Evolutionary conservation across 2,888 invertebrate genomes (phyloP).

Genomic region (Aspidiotus destructor): DNA sequence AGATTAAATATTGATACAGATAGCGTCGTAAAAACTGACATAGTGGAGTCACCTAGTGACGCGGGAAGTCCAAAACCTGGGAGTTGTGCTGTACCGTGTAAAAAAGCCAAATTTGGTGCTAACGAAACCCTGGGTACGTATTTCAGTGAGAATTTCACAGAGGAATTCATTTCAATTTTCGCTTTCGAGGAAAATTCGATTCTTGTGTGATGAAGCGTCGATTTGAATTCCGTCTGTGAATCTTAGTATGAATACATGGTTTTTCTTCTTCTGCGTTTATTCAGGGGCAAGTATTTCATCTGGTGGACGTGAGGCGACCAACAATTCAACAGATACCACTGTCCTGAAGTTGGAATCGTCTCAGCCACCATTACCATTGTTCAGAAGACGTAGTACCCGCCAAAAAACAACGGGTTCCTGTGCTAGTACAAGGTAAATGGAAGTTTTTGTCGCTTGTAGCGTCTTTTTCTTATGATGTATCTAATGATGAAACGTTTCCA

Average conservation of each 20-base stretch:
- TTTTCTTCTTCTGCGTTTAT: too few relatives aligned
- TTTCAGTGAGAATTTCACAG: too few relatives aligned
- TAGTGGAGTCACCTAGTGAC: conserved; percentile 24
- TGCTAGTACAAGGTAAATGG: conserved; percentile 50
- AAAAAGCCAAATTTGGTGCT: conserved; percentile 35
- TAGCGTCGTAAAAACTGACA: conserved; percentile 17
- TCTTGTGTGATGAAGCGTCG: too few relatives aligned
- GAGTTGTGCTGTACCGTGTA: conserved; percentile 33
- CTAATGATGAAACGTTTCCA: not conserved
- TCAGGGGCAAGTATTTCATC: conserved; percentile 33
- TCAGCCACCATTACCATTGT: conserved; percentile 34
- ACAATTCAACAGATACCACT: conserved; percentile 18
- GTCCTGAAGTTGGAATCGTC: conserved; percentile 30
- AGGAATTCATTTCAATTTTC: too few relatives aligned
- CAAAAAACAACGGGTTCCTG: conserved; percentile 56
- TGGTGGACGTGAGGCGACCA: conserved; percentile 32
- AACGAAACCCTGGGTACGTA: conserved; percentile 35
- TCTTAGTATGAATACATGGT: too few relatives aligned
- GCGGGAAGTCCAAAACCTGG: conserved; percentile 27
- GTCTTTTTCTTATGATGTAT: not conserved
- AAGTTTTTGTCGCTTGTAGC: not conserved
- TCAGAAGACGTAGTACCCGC: conserved; percentile 34
- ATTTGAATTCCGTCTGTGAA: too few relatives aligned
- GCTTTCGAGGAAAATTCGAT: too few relatives aligned
- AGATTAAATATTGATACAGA: conserved; percentile 23